Percentiles rank a stretch among this genome's conserved stretches.
Conservation (phyloP, 2,797 vertebrate species). For the Caiman crocodilus region DNA sequence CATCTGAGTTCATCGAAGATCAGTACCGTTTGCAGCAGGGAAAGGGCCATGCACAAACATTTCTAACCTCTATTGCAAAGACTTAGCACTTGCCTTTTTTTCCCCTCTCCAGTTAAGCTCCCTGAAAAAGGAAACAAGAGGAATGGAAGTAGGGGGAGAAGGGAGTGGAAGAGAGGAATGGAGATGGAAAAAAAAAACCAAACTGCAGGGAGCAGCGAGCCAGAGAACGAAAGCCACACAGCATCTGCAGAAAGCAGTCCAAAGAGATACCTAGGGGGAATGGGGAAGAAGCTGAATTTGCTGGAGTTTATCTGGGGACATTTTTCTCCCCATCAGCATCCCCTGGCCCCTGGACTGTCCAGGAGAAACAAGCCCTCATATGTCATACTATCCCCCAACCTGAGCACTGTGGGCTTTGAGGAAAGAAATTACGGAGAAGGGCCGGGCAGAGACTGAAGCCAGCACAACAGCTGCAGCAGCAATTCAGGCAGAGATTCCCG, state of each 20-base stretch:
- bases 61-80: conserved; percentile 33
- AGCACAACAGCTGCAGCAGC: background rate
- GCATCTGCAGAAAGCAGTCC: background rate
- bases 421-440: background rate
- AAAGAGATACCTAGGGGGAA: background rate
- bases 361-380: too few species aligned
- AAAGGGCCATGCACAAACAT: conserved; percentile 30
- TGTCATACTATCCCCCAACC: too few species aligned
- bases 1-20: conserved; percentile 41
- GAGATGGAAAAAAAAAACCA: conserved; percentile 10
- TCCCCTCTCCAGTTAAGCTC: background rate
- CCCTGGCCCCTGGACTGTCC: background rate
- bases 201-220: background rate
- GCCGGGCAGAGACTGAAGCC: background rate
- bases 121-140: conserved; percentile 18
- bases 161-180: background rate
- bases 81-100: conserved; percentile 23
- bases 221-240: background rate
- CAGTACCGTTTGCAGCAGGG: conserved; percentile 14
- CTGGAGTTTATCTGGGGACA: background rate
- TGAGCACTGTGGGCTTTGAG: background rate
- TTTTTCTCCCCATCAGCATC: background rate
- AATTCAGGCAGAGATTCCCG: background rate
- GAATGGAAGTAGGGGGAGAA: too few species aligned
- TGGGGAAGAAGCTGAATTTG: background rate